phyloP scores from a whole-genome alignment of 2,888 invertebrate genomes.

The Pheosia gnoma region DNA sequence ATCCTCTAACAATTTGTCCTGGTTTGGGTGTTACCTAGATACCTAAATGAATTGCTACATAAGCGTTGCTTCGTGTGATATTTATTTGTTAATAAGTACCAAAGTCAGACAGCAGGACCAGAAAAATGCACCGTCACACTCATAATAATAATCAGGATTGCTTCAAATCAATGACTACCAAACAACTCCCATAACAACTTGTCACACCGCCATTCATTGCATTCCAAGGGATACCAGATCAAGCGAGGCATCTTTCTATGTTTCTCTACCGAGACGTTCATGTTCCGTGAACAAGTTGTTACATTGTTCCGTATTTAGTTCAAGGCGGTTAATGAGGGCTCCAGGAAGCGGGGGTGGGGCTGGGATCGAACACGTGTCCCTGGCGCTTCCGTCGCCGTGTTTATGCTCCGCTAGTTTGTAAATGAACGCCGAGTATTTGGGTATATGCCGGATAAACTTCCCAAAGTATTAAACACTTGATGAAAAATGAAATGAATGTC shows the following conservation, averaged over 20 bases:
- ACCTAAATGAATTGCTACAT: too few relatives aligned
- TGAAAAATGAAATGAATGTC: too few relatives aligned
- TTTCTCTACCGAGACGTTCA: background rate
- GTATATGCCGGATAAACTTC: background rate
- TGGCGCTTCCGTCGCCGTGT: constrained; percentile 59
- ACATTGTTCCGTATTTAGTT: constrained; percentile 47
- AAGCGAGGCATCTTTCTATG: too few relatives aligned
- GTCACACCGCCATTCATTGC: constrained; percentile 2
- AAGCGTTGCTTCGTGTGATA: too few relatives aligned
- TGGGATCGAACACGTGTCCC: constrained; percentile 63
- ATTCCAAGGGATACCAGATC: background rate
- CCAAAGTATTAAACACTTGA: too few relatives aligned
- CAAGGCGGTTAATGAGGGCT: constrained; percentile 50
- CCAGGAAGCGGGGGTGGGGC: constrained; percentile 54
- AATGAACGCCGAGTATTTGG: constrained; percentile 1
- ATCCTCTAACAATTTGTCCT: too few relatives aligned
- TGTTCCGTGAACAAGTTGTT: constrained; percentile 6
- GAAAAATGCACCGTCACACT: background rate
- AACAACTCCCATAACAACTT: constrained; percentile 2
- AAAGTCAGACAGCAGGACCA: too few relatives aligned
- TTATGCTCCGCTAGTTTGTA: constrained; percentile 32
- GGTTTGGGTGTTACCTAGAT: too few relatives aligned
- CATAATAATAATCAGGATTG: background rate
- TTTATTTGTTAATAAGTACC: too few relatives aligned
- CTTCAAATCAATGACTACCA: background rate